Evolutionary conservation across 1,140 invertebrate species (phyloP).

Genomic region (Drosophila funebris): DNA sequence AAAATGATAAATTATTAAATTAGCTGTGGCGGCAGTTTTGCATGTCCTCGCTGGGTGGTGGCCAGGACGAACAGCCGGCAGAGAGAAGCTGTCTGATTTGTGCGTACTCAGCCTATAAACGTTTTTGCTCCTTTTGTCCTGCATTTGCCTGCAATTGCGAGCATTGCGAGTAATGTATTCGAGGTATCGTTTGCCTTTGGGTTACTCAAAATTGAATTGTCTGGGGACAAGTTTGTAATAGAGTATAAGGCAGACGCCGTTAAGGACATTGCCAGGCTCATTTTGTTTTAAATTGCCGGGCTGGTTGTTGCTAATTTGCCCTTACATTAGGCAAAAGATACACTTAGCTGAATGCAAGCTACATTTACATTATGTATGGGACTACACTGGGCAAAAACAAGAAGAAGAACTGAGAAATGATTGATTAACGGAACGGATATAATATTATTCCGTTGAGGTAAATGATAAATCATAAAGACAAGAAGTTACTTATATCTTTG

Average conservation of each 20-base stretch:
- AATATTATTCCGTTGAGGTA: no score
- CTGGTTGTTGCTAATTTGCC: slow-evolving; percentile 79
- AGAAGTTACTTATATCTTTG: no score
- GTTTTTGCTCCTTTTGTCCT: slow-evolving; percentile 23
- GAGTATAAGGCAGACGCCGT: slow-evolving; percentile 65
- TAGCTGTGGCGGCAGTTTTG: slow-evolving; percentile 79
- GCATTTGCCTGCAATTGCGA: slow-evolving; percentile 40
- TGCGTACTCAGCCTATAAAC: slow-evolving; percentile 27
- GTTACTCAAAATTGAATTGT: slow-evolving; percentile 77
- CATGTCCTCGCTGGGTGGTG: slow-evolving; percentile 30
- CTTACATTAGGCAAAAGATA: slow-evolving; percentile 54
- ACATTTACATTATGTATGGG: slow-evolving; percentile 31
- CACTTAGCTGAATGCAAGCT: slow-evolving; percentile 34
- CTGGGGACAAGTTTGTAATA: slow-evolving; percentile 73
- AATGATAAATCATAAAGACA: no score
- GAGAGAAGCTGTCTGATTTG: slow-evolving; percentile 48
- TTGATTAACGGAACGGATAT: no score
- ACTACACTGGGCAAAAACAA: slow-evolving; percentile 27
- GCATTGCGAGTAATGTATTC: slow-evolving; percentile 2
- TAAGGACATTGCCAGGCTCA: slow-evolving; percentile 55
- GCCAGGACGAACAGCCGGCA: background rate
- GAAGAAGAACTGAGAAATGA: background rate
- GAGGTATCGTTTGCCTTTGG: slow-evolving; percentile 33
- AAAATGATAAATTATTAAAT: slow-evolving; percentile 83
- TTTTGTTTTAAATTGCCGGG: slow-evolving; percentile 77